phyloP scores from a whole-genome alignment of 64 coral and sea anemone genomes.

The Dendronephthya gigantea region DNA sequence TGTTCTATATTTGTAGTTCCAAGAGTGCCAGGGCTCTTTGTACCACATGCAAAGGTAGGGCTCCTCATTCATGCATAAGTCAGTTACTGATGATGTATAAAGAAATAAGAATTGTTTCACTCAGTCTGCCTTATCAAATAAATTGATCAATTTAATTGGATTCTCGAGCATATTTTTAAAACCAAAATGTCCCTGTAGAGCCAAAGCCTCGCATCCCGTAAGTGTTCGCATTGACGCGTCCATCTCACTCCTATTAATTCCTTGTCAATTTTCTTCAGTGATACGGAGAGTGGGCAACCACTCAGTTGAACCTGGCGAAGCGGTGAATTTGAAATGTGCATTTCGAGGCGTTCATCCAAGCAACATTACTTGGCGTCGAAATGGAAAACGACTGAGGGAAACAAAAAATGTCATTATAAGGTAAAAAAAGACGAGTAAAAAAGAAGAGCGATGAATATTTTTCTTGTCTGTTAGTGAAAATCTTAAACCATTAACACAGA shows the following conservation, averaged over 20 bases:
- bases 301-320: conserved; percentile 16
- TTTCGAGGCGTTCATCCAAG: not conserved
- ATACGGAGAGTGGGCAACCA: conserved; percentile 21
- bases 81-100: not conserved
- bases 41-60: not conserved
- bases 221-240: too few species aligned
- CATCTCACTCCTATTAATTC: not conserved
- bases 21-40: not conserved
- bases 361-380: conserved; percentile 50
- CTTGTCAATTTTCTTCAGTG: not conserved
- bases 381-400: conserved; percentile 2
- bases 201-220: too few species aligned
- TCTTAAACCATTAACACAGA: too few species aligned
- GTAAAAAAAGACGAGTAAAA: not conserved
- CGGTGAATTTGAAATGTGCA: conserved; percentile 27
- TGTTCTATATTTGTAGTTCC: not conserved
- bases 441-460: too few species aligned
- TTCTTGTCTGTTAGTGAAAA: too few species aligned
- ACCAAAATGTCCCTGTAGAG: too few species aligned
- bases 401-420: conserved; percentile 16
- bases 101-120: not conserved
- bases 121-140: not conserved
- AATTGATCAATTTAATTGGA: too few species aligned
- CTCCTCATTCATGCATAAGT: not conserved
- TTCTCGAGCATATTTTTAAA: not conserved